Conservation (phyloP, 1,140 invertebrate genomes). For the Meteorus sp. region DNA sequence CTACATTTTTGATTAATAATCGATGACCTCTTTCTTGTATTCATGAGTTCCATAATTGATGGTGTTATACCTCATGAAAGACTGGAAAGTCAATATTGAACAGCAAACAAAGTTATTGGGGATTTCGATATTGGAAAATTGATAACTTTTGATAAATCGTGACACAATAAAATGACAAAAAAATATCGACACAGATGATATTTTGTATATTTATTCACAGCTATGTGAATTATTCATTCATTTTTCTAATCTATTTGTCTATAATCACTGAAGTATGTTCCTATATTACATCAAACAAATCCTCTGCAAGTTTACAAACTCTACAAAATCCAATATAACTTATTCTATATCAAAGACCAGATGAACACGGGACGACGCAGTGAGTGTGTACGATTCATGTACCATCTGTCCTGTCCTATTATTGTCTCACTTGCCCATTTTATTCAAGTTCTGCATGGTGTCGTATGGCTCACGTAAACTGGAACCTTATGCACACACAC, state of each 20-base stretch:
- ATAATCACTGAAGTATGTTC: neutral
- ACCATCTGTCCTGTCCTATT: constrained; percentile 21
- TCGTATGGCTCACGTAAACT: neutral
- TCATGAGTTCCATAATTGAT: constrained; percentile 48
- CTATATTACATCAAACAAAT: too few species aligned
- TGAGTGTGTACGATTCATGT: constrained; percentile 1
- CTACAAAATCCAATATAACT: constrained; percentile 26
- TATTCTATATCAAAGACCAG: neutral
- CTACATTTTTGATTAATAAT: too few species aligned
- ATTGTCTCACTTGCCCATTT: neutral
- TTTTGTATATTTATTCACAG: too few species aligned
- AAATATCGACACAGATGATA: too few species aligned
- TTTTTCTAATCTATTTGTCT: constrained; percentile 3
- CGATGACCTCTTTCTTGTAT: constrained; percentile 45
- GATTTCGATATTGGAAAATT: neutral
- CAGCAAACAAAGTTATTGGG: neutral
- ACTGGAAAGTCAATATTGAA: neutral
- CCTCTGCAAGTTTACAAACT: constrained; percentile 24
- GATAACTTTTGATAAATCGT: too few species aligned
- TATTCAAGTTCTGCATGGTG: constrained; percentile 13
- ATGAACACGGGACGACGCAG: neutral
- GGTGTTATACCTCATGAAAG: constrained; percentile 11
- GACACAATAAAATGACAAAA: too few species aligned
- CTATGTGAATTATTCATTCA: too few species aligned
- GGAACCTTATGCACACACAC: constrained; percentile 18